Conservation (phyloP, 2,113 vertebrate genomes). For the Machaerirhynchus nigripectus region DNA sequence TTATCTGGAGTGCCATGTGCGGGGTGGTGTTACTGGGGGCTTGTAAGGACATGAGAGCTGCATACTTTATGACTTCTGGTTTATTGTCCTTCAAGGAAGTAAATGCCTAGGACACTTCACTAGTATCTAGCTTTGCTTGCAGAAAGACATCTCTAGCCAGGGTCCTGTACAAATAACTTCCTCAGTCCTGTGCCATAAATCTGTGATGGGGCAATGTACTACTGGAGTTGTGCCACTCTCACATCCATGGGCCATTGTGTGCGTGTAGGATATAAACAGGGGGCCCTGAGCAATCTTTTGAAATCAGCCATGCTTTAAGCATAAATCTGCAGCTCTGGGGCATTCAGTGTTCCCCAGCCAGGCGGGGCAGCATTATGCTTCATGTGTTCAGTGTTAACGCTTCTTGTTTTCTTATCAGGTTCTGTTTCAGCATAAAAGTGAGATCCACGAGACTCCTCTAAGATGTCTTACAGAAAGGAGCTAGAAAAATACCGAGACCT, state of each 20-base stretch:
- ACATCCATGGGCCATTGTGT: rapidly evolving
- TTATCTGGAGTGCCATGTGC: background rate
- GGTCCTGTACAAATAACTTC: background rate
- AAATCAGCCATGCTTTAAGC: background rate
- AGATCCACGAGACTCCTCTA: background rate
- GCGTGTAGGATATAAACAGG: rapidly evolving
- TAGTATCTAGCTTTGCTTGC: background rate
- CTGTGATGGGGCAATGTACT: rapidly evolving
- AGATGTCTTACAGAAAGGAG: constrained; percentile 89
- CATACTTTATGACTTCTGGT: background rate
- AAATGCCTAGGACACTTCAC: background rate
- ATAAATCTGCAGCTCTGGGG: background rate
- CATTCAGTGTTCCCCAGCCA: background rate
- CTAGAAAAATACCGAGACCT: constrained; percentile 96
- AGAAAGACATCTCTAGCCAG: background rate
- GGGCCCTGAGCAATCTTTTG: background rate
- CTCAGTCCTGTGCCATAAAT: background rate
- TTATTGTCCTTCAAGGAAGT: background rate
- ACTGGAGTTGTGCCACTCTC: rapidly evolving
- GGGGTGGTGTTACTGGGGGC: background rate
- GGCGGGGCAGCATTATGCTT: background rate
- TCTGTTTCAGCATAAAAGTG: background rate
- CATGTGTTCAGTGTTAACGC: background rate
- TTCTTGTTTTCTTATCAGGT: constrained; percentile 33
- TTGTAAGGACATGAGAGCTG: background rate